Conservation (phyloP, 2,113 vertebrate species). For the Pteronura brasiliensis region DNA sequence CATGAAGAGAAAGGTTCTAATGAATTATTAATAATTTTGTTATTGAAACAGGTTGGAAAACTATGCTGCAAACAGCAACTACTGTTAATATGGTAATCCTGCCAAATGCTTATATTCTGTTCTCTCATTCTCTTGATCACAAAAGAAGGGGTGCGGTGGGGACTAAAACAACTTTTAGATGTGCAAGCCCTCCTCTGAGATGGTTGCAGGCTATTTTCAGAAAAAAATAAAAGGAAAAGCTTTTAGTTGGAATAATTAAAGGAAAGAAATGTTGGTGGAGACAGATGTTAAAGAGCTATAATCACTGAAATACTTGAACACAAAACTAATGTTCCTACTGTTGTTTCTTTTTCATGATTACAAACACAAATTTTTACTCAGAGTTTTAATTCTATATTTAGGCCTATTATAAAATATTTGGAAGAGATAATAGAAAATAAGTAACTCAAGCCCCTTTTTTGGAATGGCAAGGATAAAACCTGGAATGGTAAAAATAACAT, state of each 20-base stretch:
- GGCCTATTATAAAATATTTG: background rate
- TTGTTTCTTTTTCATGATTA: background rate
- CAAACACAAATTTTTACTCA: background rate
- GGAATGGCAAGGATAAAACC: background rate
- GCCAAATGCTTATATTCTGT: background rate
- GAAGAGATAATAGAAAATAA: background rate
- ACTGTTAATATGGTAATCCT: background rate
- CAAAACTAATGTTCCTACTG: background rate
- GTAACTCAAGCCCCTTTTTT: background rate
- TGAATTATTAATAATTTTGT: slow-evolving; percentile 54
- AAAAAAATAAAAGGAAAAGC: background rate
- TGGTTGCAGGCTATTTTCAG: background rate
- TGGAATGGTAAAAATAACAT: background rate
- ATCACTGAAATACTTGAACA: background rate
- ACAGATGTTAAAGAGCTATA: background rate
- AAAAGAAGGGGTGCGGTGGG: background rate
- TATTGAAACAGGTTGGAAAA: background rate
- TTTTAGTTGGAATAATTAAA: background rate
- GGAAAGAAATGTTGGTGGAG: background rate
- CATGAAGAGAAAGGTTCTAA: background rate
- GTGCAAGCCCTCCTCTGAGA: background rate
- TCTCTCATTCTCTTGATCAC: background rate
- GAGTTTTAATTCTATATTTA: background rate
- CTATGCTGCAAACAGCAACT: background rate
- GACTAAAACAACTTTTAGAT: background rate